Conservation (phyloP, 2,888 invertebrate species). For the Cheilosia scutellata region DNA sequence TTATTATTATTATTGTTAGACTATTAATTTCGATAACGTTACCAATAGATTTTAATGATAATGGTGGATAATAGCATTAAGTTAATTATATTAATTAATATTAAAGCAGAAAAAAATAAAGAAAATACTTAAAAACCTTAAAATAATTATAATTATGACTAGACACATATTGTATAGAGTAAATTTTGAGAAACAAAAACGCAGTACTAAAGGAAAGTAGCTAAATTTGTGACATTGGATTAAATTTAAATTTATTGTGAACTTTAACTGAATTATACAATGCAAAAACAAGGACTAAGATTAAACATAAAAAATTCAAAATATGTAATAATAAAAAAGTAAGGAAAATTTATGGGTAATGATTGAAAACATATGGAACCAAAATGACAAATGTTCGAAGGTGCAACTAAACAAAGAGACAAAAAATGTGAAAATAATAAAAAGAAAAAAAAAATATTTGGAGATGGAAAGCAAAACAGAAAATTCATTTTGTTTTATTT, state of each 20-base stretch:
- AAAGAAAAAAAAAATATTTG: slow-evolving; percentile 55
- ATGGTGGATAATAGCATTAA: slow-evolving; percentile 72
- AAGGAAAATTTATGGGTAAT: slow-evolving; percentile 52
- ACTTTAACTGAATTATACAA: slow-evolving; percentile 70
- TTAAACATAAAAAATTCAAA: slow-evolving; percentile 29
- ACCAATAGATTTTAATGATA: slow-evolving; percentile 61
- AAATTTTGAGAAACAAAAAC: slow-evolving; percentile 33
- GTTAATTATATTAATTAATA: slow-evolving; percentile 32
- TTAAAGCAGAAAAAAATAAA: slow-evolving; percentile 21
- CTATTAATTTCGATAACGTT: slow-evolving; percentile 12
- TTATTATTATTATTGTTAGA: not conserved
- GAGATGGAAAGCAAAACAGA: slow-evolving; percentile 72
- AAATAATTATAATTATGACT: slow-evolving; percentile 30
- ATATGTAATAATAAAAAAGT: slow-evolving; percentile 35
- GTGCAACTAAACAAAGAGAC: slow-evolving; percentile 26
- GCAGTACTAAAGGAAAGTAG: slow-evolving; percentile 38
- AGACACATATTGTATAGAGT: slow-evolving; percentile 63
- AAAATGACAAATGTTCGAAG: slow-evolving; percentile 48
- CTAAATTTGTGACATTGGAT: slow-evolving; percentile 52
- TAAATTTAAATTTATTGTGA: slow-evolving; percentile 64
- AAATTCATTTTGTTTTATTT: slow-evolving; percentile 23
- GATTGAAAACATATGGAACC: slow-evolving; percentile 59
- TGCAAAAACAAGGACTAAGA: slow-evolving; percentile 48
- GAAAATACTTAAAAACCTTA: not conserved
- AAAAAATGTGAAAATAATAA: slow-evolving; percentile 60